Conservation (phyloP, 2,797 vertebrate genomes). For the Enteromius treurensis region DNA sequence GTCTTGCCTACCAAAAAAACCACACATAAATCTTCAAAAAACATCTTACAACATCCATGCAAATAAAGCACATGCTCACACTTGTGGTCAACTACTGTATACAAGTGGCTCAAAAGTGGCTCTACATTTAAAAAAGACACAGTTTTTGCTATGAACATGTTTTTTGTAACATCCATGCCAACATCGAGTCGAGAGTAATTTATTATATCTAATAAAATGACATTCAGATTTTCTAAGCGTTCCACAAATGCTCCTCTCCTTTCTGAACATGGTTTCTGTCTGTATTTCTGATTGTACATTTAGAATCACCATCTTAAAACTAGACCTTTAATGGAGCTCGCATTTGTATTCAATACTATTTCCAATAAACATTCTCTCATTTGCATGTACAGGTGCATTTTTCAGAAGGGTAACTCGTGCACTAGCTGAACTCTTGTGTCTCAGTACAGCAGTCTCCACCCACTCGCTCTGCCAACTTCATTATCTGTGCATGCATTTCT, state of each 20-base stretch:
- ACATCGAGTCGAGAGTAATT: background rate
- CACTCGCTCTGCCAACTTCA: background rate
- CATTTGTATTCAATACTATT: background rate
- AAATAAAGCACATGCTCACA: background rate
- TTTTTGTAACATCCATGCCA: background rate
- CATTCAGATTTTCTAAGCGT: background rate
- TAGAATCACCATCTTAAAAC: background rate
- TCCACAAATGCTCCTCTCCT: background rate
- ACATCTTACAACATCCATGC: background rate
- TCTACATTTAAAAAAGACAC: background rate
- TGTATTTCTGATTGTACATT: background rate
- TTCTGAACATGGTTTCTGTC: no score
- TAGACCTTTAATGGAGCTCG: background rate
- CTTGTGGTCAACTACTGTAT: background rate
- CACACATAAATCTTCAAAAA: slow-evolving; percentile 1
- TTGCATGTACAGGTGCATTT: slow-evolving; percentile 6
- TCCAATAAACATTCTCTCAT: background rate
- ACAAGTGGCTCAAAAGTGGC: background rate
- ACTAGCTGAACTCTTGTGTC: slow-evolving; percentile 10
- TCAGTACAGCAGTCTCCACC: background rate
- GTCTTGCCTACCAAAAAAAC: slow-evolving; percentile 85
- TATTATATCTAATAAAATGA: background rate
- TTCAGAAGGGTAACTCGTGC: background rate
- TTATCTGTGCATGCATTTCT: slow-evolving; percentile 7
- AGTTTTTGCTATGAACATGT: background rate